These are phyloP conservation scores for Damaliscus lunatus DNA, from an alignment of 2,113 vertebrate species.

Conservation along the genomic window DNA sequence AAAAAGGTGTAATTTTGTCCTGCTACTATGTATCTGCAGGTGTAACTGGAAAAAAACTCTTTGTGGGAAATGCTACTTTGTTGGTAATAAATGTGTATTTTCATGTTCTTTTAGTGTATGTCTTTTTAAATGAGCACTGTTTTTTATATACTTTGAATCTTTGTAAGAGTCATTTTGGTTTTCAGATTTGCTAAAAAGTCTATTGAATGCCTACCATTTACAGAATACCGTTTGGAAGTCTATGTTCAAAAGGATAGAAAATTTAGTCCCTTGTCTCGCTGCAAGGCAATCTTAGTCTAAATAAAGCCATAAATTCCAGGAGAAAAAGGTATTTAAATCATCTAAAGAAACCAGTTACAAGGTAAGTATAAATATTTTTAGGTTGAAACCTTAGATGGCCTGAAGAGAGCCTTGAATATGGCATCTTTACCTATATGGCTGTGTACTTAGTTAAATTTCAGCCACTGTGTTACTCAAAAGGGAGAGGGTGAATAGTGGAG, in stretches of 20 bases:
- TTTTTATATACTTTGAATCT: conserved; percentile 29
- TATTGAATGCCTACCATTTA: not conserved
- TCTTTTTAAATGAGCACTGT: conserved; percentile 26
- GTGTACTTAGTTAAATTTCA: not conserved
- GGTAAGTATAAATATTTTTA: not conserved
- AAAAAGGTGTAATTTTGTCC: not conserved
- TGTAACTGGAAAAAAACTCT: conserved; percentile 16
- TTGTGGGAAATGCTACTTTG: conserved; percentile 36
- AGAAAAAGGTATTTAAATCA: not conserved
- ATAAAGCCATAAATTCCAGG: not conserved
- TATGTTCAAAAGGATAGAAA: not conserved
- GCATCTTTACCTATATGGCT: not conserved
- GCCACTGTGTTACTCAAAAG: not conserved
- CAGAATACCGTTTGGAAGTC: not conserved
- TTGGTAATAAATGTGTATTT: conserved; percentile 72
- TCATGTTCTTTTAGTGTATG: conserved; percentile 45
- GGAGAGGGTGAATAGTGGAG: not conserved
- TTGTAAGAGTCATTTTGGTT: conserved; percentile 17
- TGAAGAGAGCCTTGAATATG: not conserved
- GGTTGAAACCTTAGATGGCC: not conserved
- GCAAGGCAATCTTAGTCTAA: not conserved
- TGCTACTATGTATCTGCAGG: not conserved
- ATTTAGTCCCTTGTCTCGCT: not conserved
- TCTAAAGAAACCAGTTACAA: not conserved
- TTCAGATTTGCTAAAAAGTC: conserved; percentile 16